Evolutionary conservation across 1,140 invertebrate species (phyloP), one percentile per base, ranked within the genome.

Genomic region (Zelostemma sp.): DNA sequence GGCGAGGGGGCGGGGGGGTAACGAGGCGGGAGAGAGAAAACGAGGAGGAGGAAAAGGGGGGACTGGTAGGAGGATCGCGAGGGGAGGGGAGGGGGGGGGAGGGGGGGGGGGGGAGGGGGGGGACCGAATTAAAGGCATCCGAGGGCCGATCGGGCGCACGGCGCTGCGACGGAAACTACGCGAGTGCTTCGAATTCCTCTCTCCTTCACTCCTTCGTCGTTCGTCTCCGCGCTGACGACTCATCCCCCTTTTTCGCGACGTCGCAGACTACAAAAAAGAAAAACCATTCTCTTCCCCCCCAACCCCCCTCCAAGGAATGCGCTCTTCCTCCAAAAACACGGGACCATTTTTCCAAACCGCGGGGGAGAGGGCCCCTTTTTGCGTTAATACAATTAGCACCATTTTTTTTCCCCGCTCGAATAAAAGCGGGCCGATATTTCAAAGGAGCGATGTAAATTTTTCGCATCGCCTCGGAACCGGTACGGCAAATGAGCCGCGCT

Each of bases 111-210:
- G 6, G 21, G 16, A 28, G 33, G 33, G 33, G 9, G 40, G 17
- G 51, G 55, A 35, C 47, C 25, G 47, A 58, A 58, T 58, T 47
- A 58, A 58, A 58, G 45, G 47, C 45, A 58, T 54, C 33, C 50
- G n/a, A 43, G 38, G 50, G 28, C 33, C 55, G 56, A 67, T 63
- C 64, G 54, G 40, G 51, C 45, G 63, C 55, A 62, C 49, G 57
- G 51, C 63, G 50, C 45, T 58, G 62, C 60, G 58, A 63, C 58
- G 75, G 63, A 72, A 76, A 76, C 66, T 28, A 58, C 49, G 19
- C 60, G 65, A 62, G 48, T 58, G 67, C 62, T 56, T 55, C 49
- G 66, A 72, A 77, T 79, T 76, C 74, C 66, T 68, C 47, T 40
- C 43, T 31, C 61, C 14, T 31, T 61, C 54, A 51, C 41, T 51